Conservation (phyloP, 2,113 vertebrate species). For the Cyanocitta stelleri region DNA sequence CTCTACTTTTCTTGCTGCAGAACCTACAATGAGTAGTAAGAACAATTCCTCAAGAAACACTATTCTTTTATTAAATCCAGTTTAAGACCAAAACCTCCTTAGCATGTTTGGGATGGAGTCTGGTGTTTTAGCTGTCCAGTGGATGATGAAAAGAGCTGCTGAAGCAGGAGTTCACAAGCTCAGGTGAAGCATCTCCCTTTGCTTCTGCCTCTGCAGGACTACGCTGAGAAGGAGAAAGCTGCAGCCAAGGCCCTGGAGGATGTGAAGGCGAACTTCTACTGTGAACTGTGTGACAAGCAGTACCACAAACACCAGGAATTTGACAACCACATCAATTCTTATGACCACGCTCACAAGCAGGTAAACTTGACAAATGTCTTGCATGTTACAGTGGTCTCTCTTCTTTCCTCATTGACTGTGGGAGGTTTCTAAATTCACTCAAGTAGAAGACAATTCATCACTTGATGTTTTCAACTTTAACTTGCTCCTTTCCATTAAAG, state of each 20-base stretch:
- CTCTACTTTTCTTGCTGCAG: not conserved
- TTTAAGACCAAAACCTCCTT: not conserved
- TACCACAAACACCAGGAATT: conserved; percentile 99
- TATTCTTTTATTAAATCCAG: not conserved
- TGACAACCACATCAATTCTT: conserved; percentile 99
- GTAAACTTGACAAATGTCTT: conserved; percentile 69
- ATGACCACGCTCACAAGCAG: conserved; percentile 99
- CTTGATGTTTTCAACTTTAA: not conserved
- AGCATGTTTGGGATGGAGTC: not conserved
- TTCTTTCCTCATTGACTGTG: not conserved
- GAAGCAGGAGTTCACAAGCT: not conserved
- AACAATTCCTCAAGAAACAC: not conserved
- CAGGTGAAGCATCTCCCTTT: conserved; percentile 8
- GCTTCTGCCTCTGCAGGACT: conserved; percentile 79
- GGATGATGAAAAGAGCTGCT: not conserved
- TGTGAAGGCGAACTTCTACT: conserved; percentile 96
- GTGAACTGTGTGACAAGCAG: conserved; percentile 98
- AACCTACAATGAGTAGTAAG: not conserved
- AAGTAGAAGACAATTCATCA: not conserved
- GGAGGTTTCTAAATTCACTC: not conserved
- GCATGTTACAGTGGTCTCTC: not conserved
- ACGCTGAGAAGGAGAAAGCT: conserved; percentile 84
- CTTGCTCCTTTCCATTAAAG: not conserved
- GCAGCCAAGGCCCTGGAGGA: conserved; percentile 89
- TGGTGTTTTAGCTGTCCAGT: not conserved